Evolutionary conservation across 2,113 vertebrate genomes (phyloP).

Genomic region (Rattus rattus): DNA sequence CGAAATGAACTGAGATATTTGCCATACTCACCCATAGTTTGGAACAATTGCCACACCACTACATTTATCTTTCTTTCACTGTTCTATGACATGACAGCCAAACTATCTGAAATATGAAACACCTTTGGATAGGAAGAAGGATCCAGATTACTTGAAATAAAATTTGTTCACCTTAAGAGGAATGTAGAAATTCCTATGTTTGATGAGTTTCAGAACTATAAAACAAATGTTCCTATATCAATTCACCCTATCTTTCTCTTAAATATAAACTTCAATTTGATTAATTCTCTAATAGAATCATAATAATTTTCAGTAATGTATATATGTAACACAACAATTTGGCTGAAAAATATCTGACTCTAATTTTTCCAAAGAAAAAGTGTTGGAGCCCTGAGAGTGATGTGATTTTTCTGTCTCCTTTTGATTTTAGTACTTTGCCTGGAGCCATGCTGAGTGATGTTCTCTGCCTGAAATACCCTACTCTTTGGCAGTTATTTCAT

Average conservation of each 20-base stretch:
- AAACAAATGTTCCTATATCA: neutral
- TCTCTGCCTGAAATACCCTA: neutral
- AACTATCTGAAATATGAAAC: neutral
- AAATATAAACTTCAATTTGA: neutral
- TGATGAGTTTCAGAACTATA: conserved; percentile 3
- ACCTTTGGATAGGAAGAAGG: neutral
- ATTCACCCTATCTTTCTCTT: neutral
- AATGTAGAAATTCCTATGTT: neutral
- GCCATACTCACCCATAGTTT: neutral
- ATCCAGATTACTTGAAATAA: neutral
- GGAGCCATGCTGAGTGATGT: neutral
- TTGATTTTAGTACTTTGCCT: neutral
- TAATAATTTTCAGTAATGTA: neutral
- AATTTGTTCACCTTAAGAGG: neutral
- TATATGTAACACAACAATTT: neutral
- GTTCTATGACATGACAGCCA: neutral
- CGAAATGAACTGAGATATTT: neutral
- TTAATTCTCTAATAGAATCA: neutral
- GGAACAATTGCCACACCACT: neutral
- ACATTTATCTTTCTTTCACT: conserved; percentile 7
- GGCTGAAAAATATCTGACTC: neutral
- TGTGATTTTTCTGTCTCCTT: neutral
- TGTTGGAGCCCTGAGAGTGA: neutral
- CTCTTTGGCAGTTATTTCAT: conserved; percentile 57
- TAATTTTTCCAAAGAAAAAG: neutral